These are phyloP conservation scores for Campoplex nolae DNA, from an alignment of 2,888 invertebrate species.

Conservation along the genomic window DNA sequence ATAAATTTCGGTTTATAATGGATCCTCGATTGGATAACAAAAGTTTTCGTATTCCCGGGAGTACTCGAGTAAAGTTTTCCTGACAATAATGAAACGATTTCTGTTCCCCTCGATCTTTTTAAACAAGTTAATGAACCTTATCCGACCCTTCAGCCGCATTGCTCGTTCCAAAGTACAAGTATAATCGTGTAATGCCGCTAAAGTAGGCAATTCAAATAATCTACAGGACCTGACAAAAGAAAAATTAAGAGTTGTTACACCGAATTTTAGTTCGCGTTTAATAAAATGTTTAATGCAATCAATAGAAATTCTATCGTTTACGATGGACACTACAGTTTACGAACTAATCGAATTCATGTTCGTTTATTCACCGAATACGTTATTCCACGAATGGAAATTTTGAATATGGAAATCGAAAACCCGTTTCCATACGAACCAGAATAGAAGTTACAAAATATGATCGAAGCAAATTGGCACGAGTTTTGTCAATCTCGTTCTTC, in stretches of 20 bases:
- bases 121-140: conserved; percentile 51
- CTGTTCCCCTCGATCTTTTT: conserved; percentile 11
- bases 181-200: conserved; percentile 22
- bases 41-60: conserved; percentile 50
- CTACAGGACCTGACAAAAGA: background rate
- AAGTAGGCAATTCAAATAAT: conserved; percentile 14
- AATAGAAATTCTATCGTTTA: background rate
- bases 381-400: background rate
- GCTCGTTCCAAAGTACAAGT: conserved; percentile 10
- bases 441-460: background rate
- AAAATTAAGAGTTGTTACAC: background rate
- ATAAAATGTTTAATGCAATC: background rate
- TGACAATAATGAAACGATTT: conserved; percentile 54
- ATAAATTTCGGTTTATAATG: conserved; percentile 60
- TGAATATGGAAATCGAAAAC: background rate
- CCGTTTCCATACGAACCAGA: conserved; percentile 11
- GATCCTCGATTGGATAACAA: conserved; percentile 56
- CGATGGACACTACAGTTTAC: background rate
- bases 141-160: conserved; percentile 43
- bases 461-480: conserved; percentile 61
- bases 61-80: conserved; percentile 42
- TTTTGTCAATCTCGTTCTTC: conserved; percentile 50
- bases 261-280: background rate
- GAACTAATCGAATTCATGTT: background rate
- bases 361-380: background rate